Conservation (phyloP, 2,888 invertebrate species). For the Meteorus colon region DNA sequence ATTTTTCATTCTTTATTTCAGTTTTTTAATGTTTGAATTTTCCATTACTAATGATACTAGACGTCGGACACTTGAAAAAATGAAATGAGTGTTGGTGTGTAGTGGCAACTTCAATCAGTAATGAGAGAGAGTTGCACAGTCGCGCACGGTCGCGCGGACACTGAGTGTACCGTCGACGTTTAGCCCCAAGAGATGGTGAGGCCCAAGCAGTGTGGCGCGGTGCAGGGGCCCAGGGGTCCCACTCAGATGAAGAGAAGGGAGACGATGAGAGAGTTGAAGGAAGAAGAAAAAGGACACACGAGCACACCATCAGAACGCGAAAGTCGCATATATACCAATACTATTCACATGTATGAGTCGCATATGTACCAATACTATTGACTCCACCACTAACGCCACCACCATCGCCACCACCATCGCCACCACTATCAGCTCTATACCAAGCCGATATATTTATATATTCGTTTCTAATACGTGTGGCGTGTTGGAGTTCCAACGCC, state of each 20-base stretch:
- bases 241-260: constrained; percentile 27
- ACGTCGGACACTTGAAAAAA: not conserved
- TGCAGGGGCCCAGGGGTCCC: constrained; percentile 49
- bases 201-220: constrained; percentile 40
- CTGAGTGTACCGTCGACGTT: constrained; percentile 59
- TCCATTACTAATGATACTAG: not conserved
- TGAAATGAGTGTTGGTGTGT: not conserved
- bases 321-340: constrained; percentile 37
- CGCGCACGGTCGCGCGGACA: constrained; percentile 64
- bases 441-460: constrained; percentile 66
- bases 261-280: constrained; percentile 13
- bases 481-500: constrained; percentile 56
- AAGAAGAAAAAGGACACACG: constrained; percentile 29
- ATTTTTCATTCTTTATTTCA: not conserved
- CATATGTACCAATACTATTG: no score
- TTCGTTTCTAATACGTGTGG: constrained; percentile 68
- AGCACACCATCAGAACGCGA: constrained; percentile 45
- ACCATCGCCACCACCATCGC: constrained; percentile 3
- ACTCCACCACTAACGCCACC: not conserved
- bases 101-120: not conserved
- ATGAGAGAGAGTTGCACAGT: constrained; percentile 48
- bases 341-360: constrained; percentile 39
- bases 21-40: not conserved
- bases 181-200: constrained; percentile 48
- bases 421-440: constrained; percentile 27